Evolutionary conservation across 2,888 invertebrate genomes (phyloP).

Genomic region (Eupithecia insigniata): DNA sequence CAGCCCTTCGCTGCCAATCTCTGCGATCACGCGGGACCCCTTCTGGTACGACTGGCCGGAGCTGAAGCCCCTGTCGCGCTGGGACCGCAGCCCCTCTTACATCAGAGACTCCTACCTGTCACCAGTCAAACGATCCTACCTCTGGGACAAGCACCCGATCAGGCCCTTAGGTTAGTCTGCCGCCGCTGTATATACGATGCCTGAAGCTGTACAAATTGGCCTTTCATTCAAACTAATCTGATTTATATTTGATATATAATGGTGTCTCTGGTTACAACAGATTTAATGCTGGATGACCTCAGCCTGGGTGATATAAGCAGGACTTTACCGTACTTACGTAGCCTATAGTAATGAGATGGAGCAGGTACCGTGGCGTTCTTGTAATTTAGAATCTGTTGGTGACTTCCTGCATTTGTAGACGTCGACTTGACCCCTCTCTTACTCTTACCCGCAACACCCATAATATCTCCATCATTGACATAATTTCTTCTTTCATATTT

Average conservation of each 20-base stretch:
- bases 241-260: conserved; percentile 39
- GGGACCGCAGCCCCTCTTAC: conserved; percentile 90
- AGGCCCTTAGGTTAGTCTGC: conserved; percentile 93
- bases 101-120: conserved; percentile 95
- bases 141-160: conserved; percentile 96
- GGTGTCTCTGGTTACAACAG: conserved; percentile 69
- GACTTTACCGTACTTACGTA: conserved; percentile 80
- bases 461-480: conserved; percentile 21
- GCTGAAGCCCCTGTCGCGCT: conserved; percentile 89
- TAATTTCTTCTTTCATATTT: conserved; percentile 22
- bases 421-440: conserved; percentile 29
- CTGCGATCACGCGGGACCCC: conserved; percentile 92
- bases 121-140: conserved; percentile 94
- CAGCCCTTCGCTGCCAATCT: conserved; percentile 89
- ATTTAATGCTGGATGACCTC: conserved; percentile 81
- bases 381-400: conserved; percentile 41
- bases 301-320: conserved; percentile 78
- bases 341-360: conserved; percentile 70
- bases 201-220: conserved; percentile 70
- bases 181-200: conserved; percentile 69
- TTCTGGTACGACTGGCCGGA: conserved; percentile 95
- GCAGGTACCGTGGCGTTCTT: conserved; percentile 61
- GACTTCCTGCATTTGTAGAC: conserved; percentile 36
- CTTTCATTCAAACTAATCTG: conserved; percentile 52
- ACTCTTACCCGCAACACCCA: conserved; percentile 18